Conservation (phyloP, 2,888 invertebrate genomes). For the Nomada fabriciana region DNA sequence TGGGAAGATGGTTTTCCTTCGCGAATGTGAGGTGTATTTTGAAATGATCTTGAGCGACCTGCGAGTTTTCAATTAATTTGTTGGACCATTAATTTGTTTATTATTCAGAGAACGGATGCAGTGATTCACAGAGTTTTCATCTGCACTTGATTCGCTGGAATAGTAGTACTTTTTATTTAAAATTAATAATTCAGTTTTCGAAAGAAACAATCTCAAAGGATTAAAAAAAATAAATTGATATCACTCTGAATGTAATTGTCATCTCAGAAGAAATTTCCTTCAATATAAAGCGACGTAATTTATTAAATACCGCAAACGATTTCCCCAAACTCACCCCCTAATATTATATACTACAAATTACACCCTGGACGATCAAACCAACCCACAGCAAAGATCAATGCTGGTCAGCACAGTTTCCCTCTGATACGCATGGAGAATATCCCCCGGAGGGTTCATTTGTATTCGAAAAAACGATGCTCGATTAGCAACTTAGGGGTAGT, state of each 20-base stretch:
- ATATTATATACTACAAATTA: conserved; percentile 1
- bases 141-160: too few relatives aligned
- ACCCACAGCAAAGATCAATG: neutral
- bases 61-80: neutral
- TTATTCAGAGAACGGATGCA: too few relatives aligned
- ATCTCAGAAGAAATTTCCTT: too few relatives aligned
- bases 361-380: neutral
- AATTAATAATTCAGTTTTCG: too few relatives aligned
- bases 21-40: too few relatives aligned
- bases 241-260: too few relatives aligned
- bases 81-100: neutral
- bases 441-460: conserved; percentile 63
- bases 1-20: too few relatives aligned
- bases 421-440: conserved; percentile 23
- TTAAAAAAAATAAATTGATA: too few relatives aligned
- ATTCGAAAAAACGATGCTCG: conserved; percentile 68
- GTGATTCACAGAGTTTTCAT: too few relatives aligned
- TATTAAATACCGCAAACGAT: neutral
- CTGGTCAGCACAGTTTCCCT: conserved; percentile 20
- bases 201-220: too few relatives aligned
- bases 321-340: neutral
- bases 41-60: neutral
- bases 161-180: too few relatives aligned
- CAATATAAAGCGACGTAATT: too few relatives aligned
- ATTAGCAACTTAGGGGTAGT: conserved; percentile 66